Evolutionary conservation across 2,797 vertebrate species (phyloP), one percentile per base, ranked within the genome.

Genomic region (Takifugu ocellatus): DNA sequence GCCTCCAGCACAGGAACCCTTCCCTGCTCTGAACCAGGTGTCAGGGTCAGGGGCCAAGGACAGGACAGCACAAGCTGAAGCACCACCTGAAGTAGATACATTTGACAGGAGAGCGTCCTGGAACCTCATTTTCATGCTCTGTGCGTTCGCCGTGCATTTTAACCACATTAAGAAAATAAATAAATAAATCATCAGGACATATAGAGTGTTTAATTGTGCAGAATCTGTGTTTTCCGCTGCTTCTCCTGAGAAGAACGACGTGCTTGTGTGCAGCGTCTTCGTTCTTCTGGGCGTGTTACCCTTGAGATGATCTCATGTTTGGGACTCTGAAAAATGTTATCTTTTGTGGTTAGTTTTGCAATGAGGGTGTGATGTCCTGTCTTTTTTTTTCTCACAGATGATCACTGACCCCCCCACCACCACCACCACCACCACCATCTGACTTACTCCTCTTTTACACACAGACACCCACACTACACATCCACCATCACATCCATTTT

Each of bases 11-110:
- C 67, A 68, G 66, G 68, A 86, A 80, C 61, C 70, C 73, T 75
- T 74, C 81, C 65, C 70, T 61, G 44, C 78, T 83, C 71, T 66
- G 72, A 77, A 61, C 66, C 79, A 68, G 83, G 82, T 87, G 83
- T 80, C 78, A 84, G 70, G 75, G 75, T 76, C 62, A 66, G 21
- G 42, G 81, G 78, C 84, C 83, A 85, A 78, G 81, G 69, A 69
- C 63, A 77, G 72, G 72, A 72, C 75, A 77, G 66, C 31, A 49
- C 59, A 66, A 68, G 68, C 56, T 52, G 12, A 79, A 77, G 63
- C 36, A 63, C 57, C 51, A 56, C 61, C 63, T 61, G 54, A 79
- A 76, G 58, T 70, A 70, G 72, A 84, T 79, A 69, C 61, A 51
- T 50, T 63, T 63, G 62, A 78, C 58, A 31, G 44, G 48, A 52